phyloP scores from a whole-genome alignment of 2,113 vertebrate genomes.

The Cyphomyrus discorhynchus region DNA sequence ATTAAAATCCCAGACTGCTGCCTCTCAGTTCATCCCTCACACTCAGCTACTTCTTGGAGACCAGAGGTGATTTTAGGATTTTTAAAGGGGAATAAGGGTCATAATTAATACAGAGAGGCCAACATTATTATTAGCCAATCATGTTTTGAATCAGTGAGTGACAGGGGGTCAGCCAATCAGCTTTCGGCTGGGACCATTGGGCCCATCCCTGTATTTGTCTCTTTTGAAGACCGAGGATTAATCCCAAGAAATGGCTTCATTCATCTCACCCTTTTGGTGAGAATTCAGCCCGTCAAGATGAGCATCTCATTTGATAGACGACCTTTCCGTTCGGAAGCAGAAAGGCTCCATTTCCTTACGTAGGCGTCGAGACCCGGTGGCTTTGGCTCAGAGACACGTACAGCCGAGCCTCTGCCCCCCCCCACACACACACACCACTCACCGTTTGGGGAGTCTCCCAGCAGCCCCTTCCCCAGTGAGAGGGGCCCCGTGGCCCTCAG shows the following conservation, averaged over 20 bases:
- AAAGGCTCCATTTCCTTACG: background rate
- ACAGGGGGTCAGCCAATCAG: background rate
- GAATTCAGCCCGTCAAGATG: background rate
- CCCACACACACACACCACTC: constrained; percentile 33
- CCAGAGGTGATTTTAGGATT: background rate
- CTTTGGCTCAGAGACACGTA: constrained; percentile 4
- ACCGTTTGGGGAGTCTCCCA: constrained; percentile 83
- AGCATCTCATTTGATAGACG: background rate
- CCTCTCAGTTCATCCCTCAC: background rate
- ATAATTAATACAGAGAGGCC: background rate
- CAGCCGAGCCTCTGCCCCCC: background rate
- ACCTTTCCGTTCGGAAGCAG: background rate
- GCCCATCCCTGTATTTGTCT: background rate
- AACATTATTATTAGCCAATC: background rate
- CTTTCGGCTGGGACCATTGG: background rate
- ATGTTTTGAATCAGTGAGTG: background rate
- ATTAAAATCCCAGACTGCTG: background rate
- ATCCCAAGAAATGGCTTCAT: background rate
- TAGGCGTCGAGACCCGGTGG: background rate
- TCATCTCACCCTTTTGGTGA: background rate
- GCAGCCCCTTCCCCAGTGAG: constrained; percentile 66
- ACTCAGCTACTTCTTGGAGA: background rate
- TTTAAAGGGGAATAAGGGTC: background rate
- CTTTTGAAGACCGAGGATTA: background rate
- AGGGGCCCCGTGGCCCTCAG: constrained; percentile 60